Evolutionary conservation across 2,113 vertebrate genomes (phyloP).

Genomic region (Mirounga angustirostris): DNA sequence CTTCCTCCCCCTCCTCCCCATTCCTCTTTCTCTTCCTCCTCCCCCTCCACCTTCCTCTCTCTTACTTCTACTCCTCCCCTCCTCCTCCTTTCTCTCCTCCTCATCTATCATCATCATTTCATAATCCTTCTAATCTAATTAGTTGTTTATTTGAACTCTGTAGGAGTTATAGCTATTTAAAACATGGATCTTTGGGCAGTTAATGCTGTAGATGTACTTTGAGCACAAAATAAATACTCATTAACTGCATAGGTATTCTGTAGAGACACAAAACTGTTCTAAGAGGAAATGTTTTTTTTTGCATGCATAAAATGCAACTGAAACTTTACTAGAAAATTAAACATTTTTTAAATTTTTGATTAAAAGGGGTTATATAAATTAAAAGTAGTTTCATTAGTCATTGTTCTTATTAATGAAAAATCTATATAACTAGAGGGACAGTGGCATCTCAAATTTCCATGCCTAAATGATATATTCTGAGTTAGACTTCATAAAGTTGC

Average conservation of each 20-base stretch:
- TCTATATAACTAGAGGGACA: not conserved
- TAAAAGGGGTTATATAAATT: not conserved
- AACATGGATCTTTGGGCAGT: not conserved
- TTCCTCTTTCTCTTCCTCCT: not conserved
- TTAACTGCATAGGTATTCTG: not conserved
- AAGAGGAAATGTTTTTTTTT: not conserved
- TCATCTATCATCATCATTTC: not conserved
- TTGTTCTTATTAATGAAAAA: conserved; percentile 45
- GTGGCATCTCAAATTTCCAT: not conserved
- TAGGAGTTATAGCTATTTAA: not conserved
- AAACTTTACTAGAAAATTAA: conserved; percentile 32
- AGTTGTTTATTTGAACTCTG: not conserved
- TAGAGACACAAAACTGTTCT: not conserved
- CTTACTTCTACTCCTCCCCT: not conserved
- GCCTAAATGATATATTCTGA: not conserved
- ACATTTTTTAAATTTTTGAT: conserved; percentile 38
- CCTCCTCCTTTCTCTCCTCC: not conserved
- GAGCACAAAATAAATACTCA: conserved; percentile 50
- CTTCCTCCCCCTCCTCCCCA: not conserved
- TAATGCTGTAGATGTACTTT: not conserved
- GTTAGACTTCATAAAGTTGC: not conserved
- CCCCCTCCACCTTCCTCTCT: not conserved
- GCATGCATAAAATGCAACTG: conserved; percentile 9
- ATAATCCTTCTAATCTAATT: not conserved
- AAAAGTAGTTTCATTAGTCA: conserved; percentile 10